phyloP scores from a whole-genome alignment of 37 sponge, comb jelly and placozoan species.

The Tethya wilhelma region DNA sequence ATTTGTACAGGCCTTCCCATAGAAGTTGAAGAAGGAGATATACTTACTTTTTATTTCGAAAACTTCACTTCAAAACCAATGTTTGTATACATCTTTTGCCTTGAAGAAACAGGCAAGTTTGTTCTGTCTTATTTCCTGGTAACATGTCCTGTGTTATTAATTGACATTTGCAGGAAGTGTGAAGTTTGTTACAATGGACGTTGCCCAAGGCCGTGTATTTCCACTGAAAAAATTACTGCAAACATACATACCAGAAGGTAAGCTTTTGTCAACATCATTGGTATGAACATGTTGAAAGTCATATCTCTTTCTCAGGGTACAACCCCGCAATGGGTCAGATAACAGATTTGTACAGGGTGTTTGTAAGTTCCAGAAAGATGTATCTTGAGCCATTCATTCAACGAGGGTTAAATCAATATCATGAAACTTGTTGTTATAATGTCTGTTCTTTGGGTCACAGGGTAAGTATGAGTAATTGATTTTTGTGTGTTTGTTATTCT shows the following conservation, averaged over 20 bases:
- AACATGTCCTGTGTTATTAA: not conserved
- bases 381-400: conserved; percentile 48
- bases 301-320: conserved; percentile 14
- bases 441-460: conserved; percentile 14
- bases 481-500: not conserved
- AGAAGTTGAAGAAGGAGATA: conserved; percentile 40
- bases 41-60: conserved; percentile 26
- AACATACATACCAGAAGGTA: conserved; percentile 34
- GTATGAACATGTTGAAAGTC: not conserved
- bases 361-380: conserved; percentile 43
- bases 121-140: not conserved
- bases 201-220: not conserved
- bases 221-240: not conserved
- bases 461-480: not conserved
- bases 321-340: conserved; percentile 5
- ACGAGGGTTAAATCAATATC: conserved; percentile 21
- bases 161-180: conserved; percentile 14
- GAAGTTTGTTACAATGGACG: conserved; percentile 12
- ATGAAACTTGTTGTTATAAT: not conserved
- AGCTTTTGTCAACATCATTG: not conserved
- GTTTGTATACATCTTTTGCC: conserved; percentile 37
- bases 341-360: conserved; percentile 40
- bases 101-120: conserved; percentile 55
- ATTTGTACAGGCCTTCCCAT: too few relatives aligned
- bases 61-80: not conserved